A percentile compares a stretch with the other conserved stretches of the same genome.
Evolutionary conservation across 2,113 vertebrate species (phyloP).

Genomic region (Physeter macrocephalus): DNA sequence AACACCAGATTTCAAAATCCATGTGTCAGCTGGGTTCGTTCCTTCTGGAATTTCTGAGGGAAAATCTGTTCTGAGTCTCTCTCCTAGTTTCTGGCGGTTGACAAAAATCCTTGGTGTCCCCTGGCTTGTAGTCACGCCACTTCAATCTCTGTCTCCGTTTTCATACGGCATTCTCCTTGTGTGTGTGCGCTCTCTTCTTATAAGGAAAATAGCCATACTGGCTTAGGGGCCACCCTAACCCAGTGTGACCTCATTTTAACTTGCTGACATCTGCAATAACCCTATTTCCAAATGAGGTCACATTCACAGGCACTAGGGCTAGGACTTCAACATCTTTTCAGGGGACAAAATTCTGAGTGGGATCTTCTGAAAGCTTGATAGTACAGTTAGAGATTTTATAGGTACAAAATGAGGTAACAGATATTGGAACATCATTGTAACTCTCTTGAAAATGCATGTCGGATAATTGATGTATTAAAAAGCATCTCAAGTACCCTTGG

Average conservation of each 20-base stretch:
- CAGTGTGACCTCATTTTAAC: not conserved
- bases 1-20: not conserved
- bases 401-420: not conserved
- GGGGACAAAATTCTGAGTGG: not conserved
- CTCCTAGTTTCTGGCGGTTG: not conserved
- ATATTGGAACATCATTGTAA: not conserved
- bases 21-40: not conserved
- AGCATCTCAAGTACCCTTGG: not conserved
- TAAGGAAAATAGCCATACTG: not conserved
- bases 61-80: not conserved
- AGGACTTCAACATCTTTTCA: not conserved
- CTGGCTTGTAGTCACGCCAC: not conserved
- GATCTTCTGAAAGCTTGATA: not conserved
- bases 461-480: not conserved
- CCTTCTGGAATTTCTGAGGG: not conserved
- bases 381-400: not conserved
- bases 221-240: not conserved
- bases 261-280: not conserved
- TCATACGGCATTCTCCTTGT: not conserved
- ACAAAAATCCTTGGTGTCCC: not conserved
- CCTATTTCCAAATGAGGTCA: not conserved
- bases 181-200: not conserved
- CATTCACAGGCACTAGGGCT: not conserved
- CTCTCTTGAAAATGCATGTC: not conserved
- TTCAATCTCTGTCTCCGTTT: not conserved